phyloP scores from a whole-genome alignment of 1,140 invertebrate species.

The Apis dorsata region DNA sequence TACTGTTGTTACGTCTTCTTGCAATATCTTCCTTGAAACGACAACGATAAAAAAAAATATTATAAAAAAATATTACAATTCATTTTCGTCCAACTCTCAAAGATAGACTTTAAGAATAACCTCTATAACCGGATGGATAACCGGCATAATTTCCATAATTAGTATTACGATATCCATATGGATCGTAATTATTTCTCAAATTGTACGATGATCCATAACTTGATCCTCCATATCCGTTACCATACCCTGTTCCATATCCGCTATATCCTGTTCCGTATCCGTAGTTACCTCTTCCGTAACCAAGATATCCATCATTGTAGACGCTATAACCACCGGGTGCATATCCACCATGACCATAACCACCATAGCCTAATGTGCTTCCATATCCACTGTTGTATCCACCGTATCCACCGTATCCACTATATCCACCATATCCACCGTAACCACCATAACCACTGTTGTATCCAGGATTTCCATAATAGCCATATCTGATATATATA shows the following conservation, averaged over 20 bases:
- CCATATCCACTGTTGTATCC: constrained; percentile 51
- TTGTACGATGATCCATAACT: constrained; percentile 52
- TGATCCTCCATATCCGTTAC: constrained; percentile 33
- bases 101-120: constrained; percentile 56
- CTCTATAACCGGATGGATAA: constrained; percentile 66
- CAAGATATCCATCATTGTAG: constrained; percentile 30
- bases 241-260: constrained; percentile 46
- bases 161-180: constrained; percentile 50
- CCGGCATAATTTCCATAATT: constrained; percentile 51
- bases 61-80: not conserved
- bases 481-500: constrained; percentile 50
- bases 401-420: constrained; percentile 42
- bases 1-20: constrained; percentile 7
- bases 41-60: not conserved
- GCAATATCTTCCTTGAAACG: not conserved
- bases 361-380: constrained; percentile 21
- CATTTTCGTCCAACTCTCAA: not conserved
- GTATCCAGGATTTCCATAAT: constrained; percentile 52
- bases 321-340: not conserved
- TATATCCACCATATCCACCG: constrained; percentile 8
- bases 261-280: constrained; percentile 6
- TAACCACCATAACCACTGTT: constrained; percentile 26
- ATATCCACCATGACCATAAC: constrained; percentile 15
- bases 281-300: constrained; percentile 18
- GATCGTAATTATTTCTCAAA: constrained; percentile 47